Conservation (phyloP, 2,113 vertebrate species). For the Crotalus tigris region DNA sequence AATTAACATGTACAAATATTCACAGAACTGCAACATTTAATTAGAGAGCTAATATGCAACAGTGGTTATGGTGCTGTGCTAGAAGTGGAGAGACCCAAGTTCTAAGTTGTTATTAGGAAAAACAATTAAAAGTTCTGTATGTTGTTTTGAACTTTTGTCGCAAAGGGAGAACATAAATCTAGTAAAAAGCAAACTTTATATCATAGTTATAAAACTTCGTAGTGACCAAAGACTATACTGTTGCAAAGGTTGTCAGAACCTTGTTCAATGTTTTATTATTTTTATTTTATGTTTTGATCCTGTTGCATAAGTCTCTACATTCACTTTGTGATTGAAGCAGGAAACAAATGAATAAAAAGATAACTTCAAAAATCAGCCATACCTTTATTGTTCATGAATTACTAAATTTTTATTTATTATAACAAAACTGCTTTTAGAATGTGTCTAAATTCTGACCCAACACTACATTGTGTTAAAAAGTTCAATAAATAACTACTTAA, state of each 20-base stretch:
- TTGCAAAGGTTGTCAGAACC: neutral
- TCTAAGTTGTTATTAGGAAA: neutral
- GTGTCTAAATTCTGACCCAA: neutral
- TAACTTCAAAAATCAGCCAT: neutral
- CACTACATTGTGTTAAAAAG: neutral
- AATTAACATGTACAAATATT: slow-evolving; percentile 13
- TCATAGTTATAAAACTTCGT: neutral
- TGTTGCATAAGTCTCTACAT: neutral
- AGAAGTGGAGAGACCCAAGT: neutral
- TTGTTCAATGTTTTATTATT: neutral
- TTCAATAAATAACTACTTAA: slow-evolving; percentile 2
- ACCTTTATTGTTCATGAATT: neutral
- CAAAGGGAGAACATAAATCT: neutral
- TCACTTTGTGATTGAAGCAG: neutral
- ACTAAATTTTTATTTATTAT: neutral
- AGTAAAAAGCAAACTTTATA: neutral
- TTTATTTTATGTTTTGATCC: neutral
- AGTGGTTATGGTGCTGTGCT: neutral
- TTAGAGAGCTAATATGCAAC: neutral
- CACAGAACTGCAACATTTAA: neutral
- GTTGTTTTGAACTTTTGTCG: neutral
- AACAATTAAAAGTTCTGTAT: neutral
- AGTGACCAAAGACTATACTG: neutral
- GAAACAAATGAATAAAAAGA: neutral
- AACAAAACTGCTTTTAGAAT: neutral